These are phyloP conservation scores for Lepidotrigona ventralis DNA, from an alignment of 1,140 invertebrate genomes.

Conservation along the genomic window DNA sequence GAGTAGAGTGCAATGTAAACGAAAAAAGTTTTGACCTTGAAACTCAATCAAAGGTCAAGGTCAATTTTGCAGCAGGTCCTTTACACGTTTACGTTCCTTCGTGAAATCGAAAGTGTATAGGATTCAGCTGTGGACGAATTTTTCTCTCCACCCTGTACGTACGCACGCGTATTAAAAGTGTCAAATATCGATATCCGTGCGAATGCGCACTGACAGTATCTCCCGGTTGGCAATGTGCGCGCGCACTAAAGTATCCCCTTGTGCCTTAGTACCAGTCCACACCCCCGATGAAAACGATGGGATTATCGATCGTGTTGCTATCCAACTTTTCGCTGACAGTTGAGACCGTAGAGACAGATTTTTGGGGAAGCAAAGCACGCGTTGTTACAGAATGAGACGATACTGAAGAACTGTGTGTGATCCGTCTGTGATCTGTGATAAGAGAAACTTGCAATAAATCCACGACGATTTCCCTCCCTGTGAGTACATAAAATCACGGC, in stretches of 20 bases:
- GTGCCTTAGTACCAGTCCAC: slow-evolving; percentile 33
- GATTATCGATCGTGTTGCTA: slow-evolving; percentile 57
- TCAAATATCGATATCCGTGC: slow-evolving; percentile 47
- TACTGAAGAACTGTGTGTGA: slow-evolving; percentile 13
- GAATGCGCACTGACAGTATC: slow-evolving; percentile 20
- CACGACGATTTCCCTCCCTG: background rate
- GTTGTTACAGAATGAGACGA: slow-evolving; percentile 21
- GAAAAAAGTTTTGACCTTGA: no score
- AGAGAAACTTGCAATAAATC: background rate
- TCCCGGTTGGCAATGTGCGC: slow-evolving; percentile 45
- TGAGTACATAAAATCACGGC: background rate
- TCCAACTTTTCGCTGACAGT: slow-evolving; percentile 34
- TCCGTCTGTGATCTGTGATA: slow-evolving; percentile 23
- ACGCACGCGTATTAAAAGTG: background rate
- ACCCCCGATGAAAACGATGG: slow-evolving; percentile 56
- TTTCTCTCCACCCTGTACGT: no score
- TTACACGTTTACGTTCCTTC: no score
- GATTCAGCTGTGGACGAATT: no score
- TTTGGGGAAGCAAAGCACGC: slow-evolving; percentile 20
- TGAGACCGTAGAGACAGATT: slow-evolving; percentile 35
- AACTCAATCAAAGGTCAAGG: no score
- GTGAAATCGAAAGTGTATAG: no score
- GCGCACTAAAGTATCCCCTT: slow-evolving; percentile 54
- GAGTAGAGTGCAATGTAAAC: no score
- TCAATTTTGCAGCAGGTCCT: no score